A percentile compares a stretch with the other conserved stretches of the same genome.
Evolutionary conservation across 2,888 invertebrate genomes (phyloP).

Genomic region (Leucoptera coffeella): DNA sequence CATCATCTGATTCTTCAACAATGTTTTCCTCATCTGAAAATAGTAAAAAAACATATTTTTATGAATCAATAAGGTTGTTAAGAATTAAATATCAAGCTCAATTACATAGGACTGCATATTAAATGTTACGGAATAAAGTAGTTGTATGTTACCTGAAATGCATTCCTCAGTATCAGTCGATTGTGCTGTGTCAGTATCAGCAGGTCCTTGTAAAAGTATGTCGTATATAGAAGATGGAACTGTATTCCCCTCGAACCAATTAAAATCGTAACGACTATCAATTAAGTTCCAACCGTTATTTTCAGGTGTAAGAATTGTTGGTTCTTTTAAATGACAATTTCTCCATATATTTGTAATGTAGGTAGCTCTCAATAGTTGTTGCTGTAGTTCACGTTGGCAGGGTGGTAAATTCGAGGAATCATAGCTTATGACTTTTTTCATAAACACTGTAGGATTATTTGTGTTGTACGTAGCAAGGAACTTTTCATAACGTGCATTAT

Average conservation of each 20-base stretch:
- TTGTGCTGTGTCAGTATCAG: too few relatives aligned
- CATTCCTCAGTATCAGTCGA: too few relatives aligned
- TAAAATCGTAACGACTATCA: conserved; percentile 3
- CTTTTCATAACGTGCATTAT: conserved; percentile 4
- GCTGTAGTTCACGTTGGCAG: conserved; percentile 3
- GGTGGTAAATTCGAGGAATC: conserved; percentile 3
- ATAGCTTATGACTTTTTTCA: conserved; percentile 4
- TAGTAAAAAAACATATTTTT: too few relatives aligned
- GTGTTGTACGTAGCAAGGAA: conserved; percentile 5
- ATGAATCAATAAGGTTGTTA: too few relatives aligned
- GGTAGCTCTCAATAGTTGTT: conserved; percentile 5
- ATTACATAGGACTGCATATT: too few relatives aligned
- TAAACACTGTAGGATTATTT: conserved; percentile 4
- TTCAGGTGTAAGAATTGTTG: conserved; percentile 6
- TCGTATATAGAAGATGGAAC: conserved; percentile 5
- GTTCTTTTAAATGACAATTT: conserved; percentile 3
- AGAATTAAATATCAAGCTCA: too few relatives aligned
- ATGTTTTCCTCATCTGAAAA: too few relatives aligned
- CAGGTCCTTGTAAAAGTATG: conserved; percentile 5
- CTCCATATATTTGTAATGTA: conserved; percentile 6
- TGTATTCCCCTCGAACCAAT: conserved; percentile 6
- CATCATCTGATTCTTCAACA: too few relatives aligned
- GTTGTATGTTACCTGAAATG: too few relatives aligned
- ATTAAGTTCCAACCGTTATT: conserved; percentile 6
- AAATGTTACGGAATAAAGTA: too few relatives aligned